These are phyloP conservation scores for Staurois parvus DNA, from an alignment of 2,797 vertebrate species.

Conservation along the genomic window DNA sequence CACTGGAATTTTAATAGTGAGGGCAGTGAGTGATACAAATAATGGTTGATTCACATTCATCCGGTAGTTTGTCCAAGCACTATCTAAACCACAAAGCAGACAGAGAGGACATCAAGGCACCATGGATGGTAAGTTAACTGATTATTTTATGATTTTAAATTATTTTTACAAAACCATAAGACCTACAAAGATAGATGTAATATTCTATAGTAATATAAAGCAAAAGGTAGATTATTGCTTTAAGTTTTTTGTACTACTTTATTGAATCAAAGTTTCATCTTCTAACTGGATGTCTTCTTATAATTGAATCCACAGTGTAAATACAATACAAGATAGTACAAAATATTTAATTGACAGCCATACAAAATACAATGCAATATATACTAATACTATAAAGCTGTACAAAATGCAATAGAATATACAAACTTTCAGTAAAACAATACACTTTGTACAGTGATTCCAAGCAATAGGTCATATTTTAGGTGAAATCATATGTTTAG, in stretches of 20 bases:
- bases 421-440: too few species aligned
- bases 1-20: slow-evolving; percentile 59
- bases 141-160: not conserved
- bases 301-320: too few species aligned
- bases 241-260: not conserved
- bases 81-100: slow-evolving; percentile 33
- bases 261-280: too few species aligned
- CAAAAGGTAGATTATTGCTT: not conserved
- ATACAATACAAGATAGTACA: too few species aligned
- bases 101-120: slow-evolving; percentile 3
- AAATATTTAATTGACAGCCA: too few species aligned
- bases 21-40: slow-evolving; percentile 54
- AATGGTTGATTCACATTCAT: slow-evolving; percentile 48
- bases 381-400: not conserved
- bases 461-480: not conserved
- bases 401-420: not conserved
- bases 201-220: not conserved
- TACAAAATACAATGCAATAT: not conserved
- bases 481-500: not conserved
- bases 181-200: not conserved
- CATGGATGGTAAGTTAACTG: slow-evolving; percentile 53
- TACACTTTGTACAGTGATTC: too few species aligned
- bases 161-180: not conserved
- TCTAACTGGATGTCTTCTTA: too few species aligned
- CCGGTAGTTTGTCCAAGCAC: slow-evolving; percentile 26